A percentile compares a stretch with the other conserved stretches of the same genome.
phyloP scores from a whole-genome alignment of 1,140 invertebrate genomes.

The Polypedilum pembai region DNA sequence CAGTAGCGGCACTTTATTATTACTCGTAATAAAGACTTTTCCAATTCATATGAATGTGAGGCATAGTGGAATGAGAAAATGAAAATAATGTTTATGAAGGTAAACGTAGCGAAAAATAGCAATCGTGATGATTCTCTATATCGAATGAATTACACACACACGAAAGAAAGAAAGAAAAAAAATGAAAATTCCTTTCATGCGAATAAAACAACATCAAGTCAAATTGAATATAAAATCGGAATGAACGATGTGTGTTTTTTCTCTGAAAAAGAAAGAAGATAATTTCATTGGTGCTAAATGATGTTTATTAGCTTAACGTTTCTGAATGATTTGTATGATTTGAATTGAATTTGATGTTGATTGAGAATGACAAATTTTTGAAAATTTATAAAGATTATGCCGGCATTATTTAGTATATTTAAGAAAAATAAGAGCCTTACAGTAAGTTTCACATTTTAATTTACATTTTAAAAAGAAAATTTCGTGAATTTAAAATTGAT shows the following conservation, averaged over 20 bases:
- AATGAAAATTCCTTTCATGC: constrained; percentile 11
- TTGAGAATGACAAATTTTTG: too few relatives aligned
- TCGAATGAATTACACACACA: background rate
- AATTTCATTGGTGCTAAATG: background rate
- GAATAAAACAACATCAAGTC: background rate
- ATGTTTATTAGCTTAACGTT: background rate
- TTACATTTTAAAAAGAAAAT: too few relatives aligned
- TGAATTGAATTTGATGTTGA: too few relatives aligned
- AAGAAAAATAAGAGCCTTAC: too few relatives aligned
- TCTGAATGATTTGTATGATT: background rate
- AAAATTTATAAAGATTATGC: too few relatives aligned
- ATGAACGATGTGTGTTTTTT: background rate
- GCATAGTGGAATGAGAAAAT: background rate
- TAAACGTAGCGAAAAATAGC: constrained; percentile 3
- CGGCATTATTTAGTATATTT: too few relatives aligned
- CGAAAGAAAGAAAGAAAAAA: background rate
- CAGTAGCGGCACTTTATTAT: background rate
- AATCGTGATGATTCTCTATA: background rate
- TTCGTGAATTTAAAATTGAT: too few relatives aligned
- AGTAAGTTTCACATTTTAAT: too few relatives aligned
- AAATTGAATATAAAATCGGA: constrained; percentile 1
- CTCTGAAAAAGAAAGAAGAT: background rate
- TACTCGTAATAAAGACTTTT: background rate
- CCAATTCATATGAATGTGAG: background rate
- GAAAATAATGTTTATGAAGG: constrained; percentile 2